Evolutionary conservation across 2,113 vertebrate species (phyloP).

Genomic region (Dasyprocta punctata): DNA sequence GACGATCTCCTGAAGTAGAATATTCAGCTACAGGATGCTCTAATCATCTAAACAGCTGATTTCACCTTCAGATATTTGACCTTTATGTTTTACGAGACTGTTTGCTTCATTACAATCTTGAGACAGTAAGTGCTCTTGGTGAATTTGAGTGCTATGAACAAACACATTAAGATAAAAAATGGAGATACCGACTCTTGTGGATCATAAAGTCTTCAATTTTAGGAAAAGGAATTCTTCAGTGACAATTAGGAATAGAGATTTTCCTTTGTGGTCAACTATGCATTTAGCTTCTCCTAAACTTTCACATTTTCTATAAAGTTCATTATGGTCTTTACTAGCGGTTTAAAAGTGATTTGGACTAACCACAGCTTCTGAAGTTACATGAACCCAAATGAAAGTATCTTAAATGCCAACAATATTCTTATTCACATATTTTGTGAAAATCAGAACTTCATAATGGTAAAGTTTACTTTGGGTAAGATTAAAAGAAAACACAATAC

Average conservation of each 20-base stretch:
- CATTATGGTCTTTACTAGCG: not conserved
- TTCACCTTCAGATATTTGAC: not conserved
- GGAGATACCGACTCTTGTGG: not conserved
- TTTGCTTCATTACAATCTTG: too few relatives aligned
- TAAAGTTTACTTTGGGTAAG: not conserved
- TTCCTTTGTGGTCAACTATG: not conserved
- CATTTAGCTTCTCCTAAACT: not conserved
- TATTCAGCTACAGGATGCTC: too few relatives aligned
- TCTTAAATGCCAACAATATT: not conserved
- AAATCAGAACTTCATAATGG: not conserved
- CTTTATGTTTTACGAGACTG: not conserved
- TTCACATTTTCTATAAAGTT: not conserved
- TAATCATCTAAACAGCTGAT: not conserved
- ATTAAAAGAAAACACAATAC: not conserved
- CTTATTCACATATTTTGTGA: not conserved
- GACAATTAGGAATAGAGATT: not conserved
- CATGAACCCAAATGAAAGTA: not conserved
- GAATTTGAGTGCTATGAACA: not conserved
- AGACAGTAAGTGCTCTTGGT: not conserved
- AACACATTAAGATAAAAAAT: not conserved
- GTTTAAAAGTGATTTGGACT: not conserved
- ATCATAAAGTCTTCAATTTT: not conserved
- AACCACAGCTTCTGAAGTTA: not conserved
- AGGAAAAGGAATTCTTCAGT: not conserved
- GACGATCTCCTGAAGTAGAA: not conserved